Conservation (phyloP, 2,888 invertebrate species). For the Rhorus exstirpatorius region DNA sequence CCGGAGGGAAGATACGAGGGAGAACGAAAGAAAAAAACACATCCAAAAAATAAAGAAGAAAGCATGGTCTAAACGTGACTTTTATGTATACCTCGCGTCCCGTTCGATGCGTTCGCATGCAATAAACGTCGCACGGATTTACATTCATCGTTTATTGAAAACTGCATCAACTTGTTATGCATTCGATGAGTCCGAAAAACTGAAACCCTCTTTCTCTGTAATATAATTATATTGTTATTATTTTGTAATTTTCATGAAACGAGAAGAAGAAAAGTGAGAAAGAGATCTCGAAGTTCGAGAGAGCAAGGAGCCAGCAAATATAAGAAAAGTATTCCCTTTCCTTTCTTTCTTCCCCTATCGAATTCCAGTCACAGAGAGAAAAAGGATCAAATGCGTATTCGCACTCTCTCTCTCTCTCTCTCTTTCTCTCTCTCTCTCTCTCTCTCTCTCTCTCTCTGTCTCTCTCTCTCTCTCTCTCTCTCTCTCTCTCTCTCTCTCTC, state of each 20-base stretch:
- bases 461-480: no score
- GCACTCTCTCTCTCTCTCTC: slow-evolving; percentile 7
- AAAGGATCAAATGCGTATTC: slow-evolving; percentile 44
- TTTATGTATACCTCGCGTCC: slow-evolving; percentile 48
- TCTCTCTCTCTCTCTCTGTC: no score
- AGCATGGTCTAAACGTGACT: slow-evolving; percentile 59
- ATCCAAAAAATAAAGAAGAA: slow-evolving; percentile 1
- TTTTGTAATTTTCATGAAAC: not conserved
- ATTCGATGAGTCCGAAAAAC: no score
- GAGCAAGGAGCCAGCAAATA: not conserved
- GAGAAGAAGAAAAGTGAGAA: not conserved
- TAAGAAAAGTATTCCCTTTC: slow-evolving; percentile 22
- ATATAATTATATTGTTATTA: no score
- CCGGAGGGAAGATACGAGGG: slow-evolving; percentile 29
- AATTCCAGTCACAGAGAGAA: slow-evolving; percentile 24
- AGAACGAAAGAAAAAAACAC: slow-evolving; percentile 22
- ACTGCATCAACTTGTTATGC: not conserved
- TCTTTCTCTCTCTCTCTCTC: not conserved
- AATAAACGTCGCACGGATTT: slow-evolving; percentile 43
- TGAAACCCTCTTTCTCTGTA: no score
- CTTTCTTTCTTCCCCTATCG: slow-evolving; percentile 10
- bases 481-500: no score
- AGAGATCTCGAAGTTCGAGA: no score
- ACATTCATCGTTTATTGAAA: slow-evolving; percentile 10
- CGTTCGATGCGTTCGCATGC: slow-evolving; percentile 40